Base-by-base conservation (phyloP, 1,140 invertebrate species). In the Hylyphantes graminicola region DNA sequence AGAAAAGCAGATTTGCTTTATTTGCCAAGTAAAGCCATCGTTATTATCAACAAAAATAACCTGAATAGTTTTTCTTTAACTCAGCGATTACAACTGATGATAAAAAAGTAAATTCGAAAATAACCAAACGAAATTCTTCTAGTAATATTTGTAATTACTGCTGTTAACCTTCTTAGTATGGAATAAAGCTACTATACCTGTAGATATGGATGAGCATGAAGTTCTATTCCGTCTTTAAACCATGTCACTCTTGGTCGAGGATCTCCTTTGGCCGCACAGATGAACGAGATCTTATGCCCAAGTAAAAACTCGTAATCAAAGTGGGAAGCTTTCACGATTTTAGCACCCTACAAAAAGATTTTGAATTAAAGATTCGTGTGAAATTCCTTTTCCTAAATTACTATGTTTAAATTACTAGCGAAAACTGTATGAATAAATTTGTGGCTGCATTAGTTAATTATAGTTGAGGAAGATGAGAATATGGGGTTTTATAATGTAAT, bases 251-350 rank as follows among this genome's bases (percentile, higher is more conserved):
- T 89, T n/a, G 91, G 91, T 65, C 95, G 90, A 5, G 96, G 96
- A 84, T 92, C 93, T 15, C 96, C 96, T 88, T 93, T 93, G 0
- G 96, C 96, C 15, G 95, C 93, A 89, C 96, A 97, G 17, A 97
- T 90, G 87, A 97, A 97, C 2, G 94, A 94, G 75, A 97, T 96
- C 90, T 97, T 97, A 89, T 97, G 96, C 7, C 96, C 96, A 86
- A 97, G 89, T 54, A 95, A 94, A 90, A 97, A 97, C 92, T 97
- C 95, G 90, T 95, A 93, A 90, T 97, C 96, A 90, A 97, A 97
- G 89, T 97, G 96, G 0, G 96, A 97, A 6, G 95, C 94, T 77
- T 95, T 91, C n/a, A 94, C 89, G 86, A 97, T 97, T 90, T 96
- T 96, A 0, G 96, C 96, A 50, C 96, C 96, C 96, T 97, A 88